Base-by-base conservation (phyloP, 2,113 vertebrate genomes). In the Ochotona curzoniae region DNA sequence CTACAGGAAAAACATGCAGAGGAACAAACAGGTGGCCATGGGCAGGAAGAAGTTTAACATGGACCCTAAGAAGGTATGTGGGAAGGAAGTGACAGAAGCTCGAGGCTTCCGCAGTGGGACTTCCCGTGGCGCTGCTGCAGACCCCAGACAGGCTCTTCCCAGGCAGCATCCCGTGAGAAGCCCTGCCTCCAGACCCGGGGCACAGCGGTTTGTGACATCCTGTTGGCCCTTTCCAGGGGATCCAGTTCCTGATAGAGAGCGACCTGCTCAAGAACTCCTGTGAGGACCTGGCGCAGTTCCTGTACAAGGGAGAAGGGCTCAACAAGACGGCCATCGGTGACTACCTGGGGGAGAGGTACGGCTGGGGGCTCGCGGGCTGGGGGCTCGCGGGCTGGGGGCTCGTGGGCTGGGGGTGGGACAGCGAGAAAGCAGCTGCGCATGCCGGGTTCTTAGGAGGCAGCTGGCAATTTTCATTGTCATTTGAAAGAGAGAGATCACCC, bases 1-100 rank as follows among this genome's bases (percentile, higher is more conserved):
- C 93, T 93, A 12, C 96, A 99, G 99, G 98, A 99, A 99, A 95
- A 99, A 99, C 97, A 99, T 99, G 99, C 99, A 99, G 98, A 99
- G 99, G 98, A 99, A 99, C 97, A 99, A 99, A 97, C 99, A 99
- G 98, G 99, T 99, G 95, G 99, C 99, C 35, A 99, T 99, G 99
- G 99, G 99, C 97, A 99, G 99, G 64, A 99, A 99, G 96, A 99
- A 99, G 93, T 99, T 99, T 96, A 99, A 99, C 98, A 99, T 99
- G 99, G 99, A 99, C 96, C 99, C 99, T 69, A 99, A 99, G 95
- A 99, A 99, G 99, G 99, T 99, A 97, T 83, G 95, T 9, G 38
- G 3, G 20, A 20, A 30, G 60, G 54, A 12, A 10, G 5, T 0
- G 2, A 26, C 25, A 1, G 2, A 1, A 13, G 13, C 15, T 69